Evolutionary conservation across 2,113 vertebrate genomes (phyloP), one percentile per base, ranked within the genome.

Genomic region (Siphamia tubifer): DNA sequence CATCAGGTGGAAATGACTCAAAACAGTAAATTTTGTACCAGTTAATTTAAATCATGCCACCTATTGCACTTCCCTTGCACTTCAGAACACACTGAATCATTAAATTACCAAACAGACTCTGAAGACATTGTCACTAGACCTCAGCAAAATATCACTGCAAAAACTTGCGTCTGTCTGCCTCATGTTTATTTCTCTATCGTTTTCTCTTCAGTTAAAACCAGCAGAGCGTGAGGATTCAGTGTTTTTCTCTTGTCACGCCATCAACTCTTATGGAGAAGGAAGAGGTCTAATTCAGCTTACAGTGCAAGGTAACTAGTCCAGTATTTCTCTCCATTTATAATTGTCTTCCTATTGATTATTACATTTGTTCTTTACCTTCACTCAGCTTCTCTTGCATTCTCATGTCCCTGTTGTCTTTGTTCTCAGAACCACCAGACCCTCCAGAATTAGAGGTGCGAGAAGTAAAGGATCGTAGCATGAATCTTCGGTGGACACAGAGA

Each of bases 381-480:
- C 13, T 34, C 5, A 15, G 12, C 6, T 11, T 45, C 6, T 16
- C 19, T 23, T 3, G n/a, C 3, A 27, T 67, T 36, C 6, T 48
- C 47, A 7, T 53, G 4, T 10, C 5, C 7, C 2, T 42, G n/a
- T 40, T 3, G 6, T 60, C 62, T 25, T 19, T 38, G 47, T 71
- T 38, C 24, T 25, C 81, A 99, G 98, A 99, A 82, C 98, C 98
- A 45, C 98, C 98, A 0, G 98, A 99, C 70, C 97, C 98, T 0
- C 98, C 98, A 0, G 97, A 99, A 86, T 89, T 99, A 81, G 98
- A 99, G 89, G 96, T 99, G 58, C 92, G 96, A 0, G 96, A 99
- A 84, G 98, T 99, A 23, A 99, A 99, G 79, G 96, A 97, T 79
- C 94, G 98, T n/a, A 99, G 97, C n/a, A 98, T 99, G 96, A 99